These are phyloP conservation scores for Charina bottae DNA, from an alignment of 2,113 vertebrate species.

Conservation along the genomic window DNA sequence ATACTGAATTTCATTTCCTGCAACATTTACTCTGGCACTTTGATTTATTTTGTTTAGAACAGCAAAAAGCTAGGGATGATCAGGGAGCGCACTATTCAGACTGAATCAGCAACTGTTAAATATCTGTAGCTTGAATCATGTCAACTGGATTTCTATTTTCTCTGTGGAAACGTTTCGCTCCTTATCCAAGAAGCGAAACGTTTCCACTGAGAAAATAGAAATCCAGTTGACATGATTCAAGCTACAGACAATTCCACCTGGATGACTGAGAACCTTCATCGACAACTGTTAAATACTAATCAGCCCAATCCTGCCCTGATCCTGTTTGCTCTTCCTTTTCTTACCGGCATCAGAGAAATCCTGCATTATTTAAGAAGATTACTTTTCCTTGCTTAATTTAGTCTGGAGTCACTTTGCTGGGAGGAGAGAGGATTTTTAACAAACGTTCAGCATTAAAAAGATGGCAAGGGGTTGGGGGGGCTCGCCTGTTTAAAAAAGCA, in stretches of 20 bases:
- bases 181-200: no score
- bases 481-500: background rate
- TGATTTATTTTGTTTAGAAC: background rate
- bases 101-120: background rate
- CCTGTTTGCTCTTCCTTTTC: slow-evolving; percentile 18
- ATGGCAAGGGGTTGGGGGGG: background rate
- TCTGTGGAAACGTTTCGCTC: no score
- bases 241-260: no score
- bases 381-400: slow-evolving; percentile 1
- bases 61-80: background rate
- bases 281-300: fast-evolving
- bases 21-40: background rate
- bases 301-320: background rate
- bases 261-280: no score
- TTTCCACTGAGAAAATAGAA: no score
- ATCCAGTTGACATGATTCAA: no score
- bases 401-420: background rate
- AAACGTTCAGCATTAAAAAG: background rate
- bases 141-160: no score
- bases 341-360: background rate
- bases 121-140: no score
- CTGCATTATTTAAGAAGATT: slow-evolving; percentile 25
- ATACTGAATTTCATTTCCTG: background rate
- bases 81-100: background rate
- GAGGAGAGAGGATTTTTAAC: background rate